Evolutionary conservation across 2,113 vertebrate genomes (phyloP), one percentile per base, ranked within the genome.

Genomic region (Sapayoa aenigma): DNA sequence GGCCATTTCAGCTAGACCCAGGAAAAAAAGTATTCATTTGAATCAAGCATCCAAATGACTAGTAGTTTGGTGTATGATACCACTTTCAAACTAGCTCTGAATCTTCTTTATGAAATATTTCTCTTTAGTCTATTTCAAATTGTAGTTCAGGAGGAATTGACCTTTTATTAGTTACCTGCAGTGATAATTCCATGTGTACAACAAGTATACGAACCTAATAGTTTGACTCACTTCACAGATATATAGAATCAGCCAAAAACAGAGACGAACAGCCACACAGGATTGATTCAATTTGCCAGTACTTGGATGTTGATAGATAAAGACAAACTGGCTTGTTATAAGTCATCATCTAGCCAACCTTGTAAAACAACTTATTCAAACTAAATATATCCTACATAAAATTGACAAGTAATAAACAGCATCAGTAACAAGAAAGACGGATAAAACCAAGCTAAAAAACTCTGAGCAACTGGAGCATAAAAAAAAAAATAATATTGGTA

Each of bases 371-470:
- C 9, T 78, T 59, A 47, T 20, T 53, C 17, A 65, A 47, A 46
- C 3, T 60, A 73, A 84, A 81, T 55, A 31, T 42, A 56, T 39
- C 27, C 27, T 33, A 44, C 13, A 44, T 39, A 24, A 65, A 88
- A 50, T n/a, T 11, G 2, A 44, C 11, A 59, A 33, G 12, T 17
- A 88, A 80, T 44, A 83, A 86, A 76, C 15, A 89, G 2, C 31
- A 25, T 41, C 0, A 0, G 2, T 12, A 8, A 4, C 13, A 73
- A 69, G 19, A 49, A 76, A 5, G 1, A 49, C 37, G 22, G 17
- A 44, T 30, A 67, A 80, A 59, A 68, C 1, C 42, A 11, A 52
- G 15, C 21, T 73, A 60, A 79, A 92, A 41, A 86, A 77, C 49
- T 44, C 7, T 59, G 23, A 66, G 31, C 6, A 78, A 74, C 6